Conservation (phyloP, 2,797 vertebrate species). For the Staurois parvus region DNA sequence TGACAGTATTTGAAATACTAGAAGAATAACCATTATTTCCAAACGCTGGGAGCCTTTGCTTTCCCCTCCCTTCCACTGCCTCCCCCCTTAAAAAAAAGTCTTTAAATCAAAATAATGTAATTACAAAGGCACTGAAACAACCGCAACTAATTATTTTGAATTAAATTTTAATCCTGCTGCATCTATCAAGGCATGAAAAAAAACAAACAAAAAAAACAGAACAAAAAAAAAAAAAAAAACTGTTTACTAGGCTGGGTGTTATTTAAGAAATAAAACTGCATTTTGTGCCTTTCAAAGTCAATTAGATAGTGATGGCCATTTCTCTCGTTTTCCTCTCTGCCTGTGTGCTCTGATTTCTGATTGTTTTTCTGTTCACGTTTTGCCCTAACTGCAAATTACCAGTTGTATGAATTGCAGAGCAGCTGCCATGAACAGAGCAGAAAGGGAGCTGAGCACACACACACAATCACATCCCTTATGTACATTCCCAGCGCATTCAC, state of each 20-base stretch:
- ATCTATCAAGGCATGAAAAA: slow-evolving; percentile 51
- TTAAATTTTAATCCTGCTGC: slow-evolving; percentile 60
- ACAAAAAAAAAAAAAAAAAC: slow-evolving; percentile 42
- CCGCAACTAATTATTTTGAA: slow-evolving; percentile 62
- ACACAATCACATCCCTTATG: slow-evolving; percentile 91
- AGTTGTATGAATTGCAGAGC: slow-evolving; percentile 94
- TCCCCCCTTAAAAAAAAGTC: slow-evolving; percentile 26
- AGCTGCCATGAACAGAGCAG: slow-evolving; percentile 84
- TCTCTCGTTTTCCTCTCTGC: slow-evolving; percentile 72
- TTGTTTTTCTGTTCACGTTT: slow-evolving; percentile 93
- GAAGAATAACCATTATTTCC: slow-evolving; percentile 57
- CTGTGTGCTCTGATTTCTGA: slow-evolving; percentile 85
- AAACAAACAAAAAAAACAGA: slow-evolving; percentile 23
- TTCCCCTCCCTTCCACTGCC: slow-evolving; percentile 42
- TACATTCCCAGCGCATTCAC: slow-evolving; percentile 87
- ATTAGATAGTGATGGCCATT: slow-evolving; percentile 60
- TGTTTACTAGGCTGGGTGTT: slow-evolving; percentile 59
- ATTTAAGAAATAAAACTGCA: slow-evolving; percentile 63
- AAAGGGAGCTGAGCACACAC: slow-evolving; percentile 85
- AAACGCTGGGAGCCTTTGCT: slow-evolving; percentile 32
- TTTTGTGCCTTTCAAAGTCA: slow-evolving; percentile 64
- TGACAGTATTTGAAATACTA: slow-evolving; percentile 59
- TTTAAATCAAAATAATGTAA: slow-evolving; percentile 63
- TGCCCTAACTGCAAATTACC: slow-evolving; percentile 94
- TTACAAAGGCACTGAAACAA: slow-evolving; percentile 59